phyloP scores from a whole-genome alignment of 2,113 vertebrate species.

The Mormoops blainvillei region DNA sequence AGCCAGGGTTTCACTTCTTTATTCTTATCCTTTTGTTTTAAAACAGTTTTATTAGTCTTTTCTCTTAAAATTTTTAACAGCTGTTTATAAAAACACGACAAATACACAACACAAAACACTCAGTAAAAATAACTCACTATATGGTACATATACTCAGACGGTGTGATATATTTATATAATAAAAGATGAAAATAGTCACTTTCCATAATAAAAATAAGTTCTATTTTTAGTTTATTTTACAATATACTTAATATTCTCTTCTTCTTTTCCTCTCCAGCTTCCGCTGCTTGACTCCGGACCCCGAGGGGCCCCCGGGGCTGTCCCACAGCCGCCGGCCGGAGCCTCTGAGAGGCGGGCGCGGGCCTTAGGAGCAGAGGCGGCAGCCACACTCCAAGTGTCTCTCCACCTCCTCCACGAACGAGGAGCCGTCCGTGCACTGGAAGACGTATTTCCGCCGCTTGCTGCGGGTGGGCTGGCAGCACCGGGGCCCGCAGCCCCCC shows the following conservation, averaged over 20 bases:
- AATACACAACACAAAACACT: constrained; percentile 67
- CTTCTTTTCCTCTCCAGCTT: constrained; percentile 78
- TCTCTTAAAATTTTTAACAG: constrained; percentile 79
- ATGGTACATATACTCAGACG: constrained; percentile 89
- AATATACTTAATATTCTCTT: constrained; percentile 97
- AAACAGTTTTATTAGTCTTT: constrained; percentile 75
- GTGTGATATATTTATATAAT: constrained; percentile 90
- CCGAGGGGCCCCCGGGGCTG: constrained; percentile 79
- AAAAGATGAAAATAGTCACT: constrained; percentile 92
- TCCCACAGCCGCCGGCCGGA: no score
- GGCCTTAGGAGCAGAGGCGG: constrained; percentile 84
- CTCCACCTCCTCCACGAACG: constrained; percentile 94
- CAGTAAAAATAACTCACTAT: constrained; percentile 95
- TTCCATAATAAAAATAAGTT: constrained; percentile 99
- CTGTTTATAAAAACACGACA: constrained; percentile 82
- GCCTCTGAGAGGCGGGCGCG: no score
- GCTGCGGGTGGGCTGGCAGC: constrained; percentile 91
- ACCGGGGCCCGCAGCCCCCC: constrained; percentile 86
- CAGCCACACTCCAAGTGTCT: constrained; percentile 93
- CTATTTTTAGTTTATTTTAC: constrained; percentile 99
- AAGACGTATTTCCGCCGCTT: constrained; percentile 92
- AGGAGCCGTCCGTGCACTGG: constrained; percentile 91
- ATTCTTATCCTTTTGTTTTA: constrained; percentile 73
- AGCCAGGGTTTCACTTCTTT: constrained; percentile 73
- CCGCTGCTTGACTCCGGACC: constrained; percentile 81